Percentiles rank a stretch among this genome's conserved stretches.
phyloP scores from a whole-genome alignment of 2,113 vertebrate species.

The Micronycteris hirsuta region DNA sequence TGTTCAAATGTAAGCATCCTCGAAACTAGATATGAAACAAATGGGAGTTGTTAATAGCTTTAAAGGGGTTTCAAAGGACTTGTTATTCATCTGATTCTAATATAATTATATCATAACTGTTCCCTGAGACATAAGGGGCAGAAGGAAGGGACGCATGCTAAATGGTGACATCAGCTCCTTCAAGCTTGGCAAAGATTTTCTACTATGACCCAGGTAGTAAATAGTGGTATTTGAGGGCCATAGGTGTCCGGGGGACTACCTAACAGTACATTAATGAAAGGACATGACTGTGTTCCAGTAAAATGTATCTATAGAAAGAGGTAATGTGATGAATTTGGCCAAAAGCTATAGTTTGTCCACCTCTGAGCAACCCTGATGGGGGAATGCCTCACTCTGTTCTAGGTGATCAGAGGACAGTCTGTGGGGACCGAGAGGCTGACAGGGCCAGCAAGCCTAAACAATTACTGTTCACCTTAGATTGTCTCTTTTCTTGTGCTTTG shows the following conservation, averaged over 20 bases:
- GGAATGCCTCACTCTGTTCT: background rate
- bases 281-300: background rate
- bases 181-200: background rate
- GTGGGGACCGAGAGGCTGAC: background rate
- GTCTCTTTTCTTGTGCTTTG: background rate
- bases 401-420: background rate
- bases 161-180: background rate
- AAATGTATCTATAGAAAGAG: background rate
- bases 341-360: background rate
- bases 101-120: background rate
- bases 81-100: background rate
- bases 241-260: background rate
- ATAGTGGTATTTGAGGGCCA: background rate
- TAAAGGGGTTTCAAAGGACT: background rate
- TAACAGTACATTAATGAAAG: background rate
- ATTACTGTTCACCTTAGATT: background rate
- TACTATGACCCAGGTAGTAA: background rate
- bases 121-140: background rate
- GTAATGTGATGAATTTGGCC: background rate
- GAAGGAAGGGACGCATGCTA: background rate
- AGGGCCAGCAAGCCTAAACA: background rate
- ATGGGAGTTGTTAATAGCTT: background rate
- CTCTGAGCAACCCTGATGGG: background rate
- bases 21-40: background rate
- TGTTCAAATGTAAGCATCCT: background rate